These are phyloP conservation scores for Nephila pilipes DNA, from an alignment of 1,140 invertebrate species.

Conservation along the genomic window DNA sequence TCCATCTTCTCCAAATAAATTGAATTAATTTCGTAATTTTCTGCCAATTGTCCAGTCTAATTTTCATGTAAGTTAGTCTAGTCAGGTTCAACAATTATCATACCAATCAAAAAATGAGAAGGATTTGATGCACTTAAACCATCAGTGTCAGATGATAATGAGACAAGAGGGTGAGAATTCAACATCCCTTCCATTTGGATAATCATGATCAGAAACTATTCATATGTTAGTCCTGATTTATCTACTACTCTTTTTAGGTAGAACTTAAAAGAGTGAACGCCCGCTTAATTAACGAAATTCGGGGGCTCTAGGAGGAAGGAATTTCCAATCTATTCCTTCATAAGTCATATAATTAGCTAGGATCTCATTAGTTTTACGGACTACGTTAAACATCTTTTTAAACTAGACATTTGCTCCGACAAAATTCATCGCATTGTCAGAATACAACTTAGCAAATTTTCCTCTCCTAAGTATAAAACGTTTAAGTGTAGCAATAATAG, in stretches of 20 bases:
- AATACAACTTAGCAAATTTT: conserved; percentile 77
- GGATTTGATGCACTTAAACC: conserved; percentile 79
- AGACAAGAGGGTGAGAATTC: conserved; percentile 79
- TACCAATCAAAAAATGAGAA: too few species aligned
- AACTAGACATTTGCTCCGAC: conserved; percentile 40
- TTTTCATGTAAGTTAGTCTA: too few species aligned
- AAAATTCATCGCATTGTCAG: conserved; percentile 81
- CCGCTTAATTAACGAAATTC: conserved; percentile 80
- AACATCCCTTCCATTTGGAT: too few species aligned
- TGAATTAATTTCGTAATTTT: too few species aligned
- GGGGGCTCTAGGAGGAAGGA: conserved; percentile 81
- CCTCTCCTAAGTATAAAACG: too few species aligned
- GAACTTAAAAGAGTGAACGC: too few species aligned
- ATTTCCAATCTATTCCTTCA: conserved; percentile 78
- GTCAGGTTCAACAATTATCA: too few species aligned
- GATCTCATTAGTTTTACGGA: neutral
- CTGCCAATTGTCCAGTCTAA: neutral
- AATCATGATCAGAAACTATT: conserved; percentile 79
- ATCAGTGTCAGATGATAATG: conserved; percentile 79
- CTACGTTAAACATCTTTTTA: conserved; percentile 15
- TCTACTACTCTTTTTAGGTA: conserved; percentile 72
- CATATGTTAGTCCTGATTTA: conserved; percentile 76
- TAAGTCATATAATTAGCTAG: neutral
- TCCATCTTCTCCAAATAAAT: too few species aligned
- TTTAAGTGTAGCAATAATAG: conserved; percentile 51